Percentiles rank a stretch among this genome's conserved stretches.
Evolutionary conservation across 2,888 invertebrate genomes (phyloP).

Genomic region (Mesorhabditis belari): DNA sequence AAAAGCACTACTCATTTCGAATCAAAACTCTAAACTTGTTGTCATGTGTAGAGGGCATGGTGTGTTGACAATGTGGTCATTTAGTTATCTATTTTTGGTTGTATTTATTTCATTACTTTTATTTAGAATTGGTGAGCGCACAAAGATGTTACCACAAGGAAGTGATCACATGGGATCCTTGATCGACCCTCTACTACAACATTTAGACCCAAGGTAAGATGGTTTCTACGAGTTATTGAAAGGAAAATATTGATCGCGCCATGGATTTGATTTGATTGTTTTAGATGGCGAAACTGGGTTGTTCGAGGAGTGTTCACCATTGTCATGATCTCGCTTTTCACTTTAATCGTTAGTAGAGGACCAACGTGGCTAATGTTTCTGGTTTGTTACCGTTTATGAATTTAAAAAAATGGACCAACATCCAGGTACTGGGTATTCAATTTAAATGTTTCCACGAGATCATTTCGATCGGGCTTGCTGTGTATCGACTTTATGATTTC

Average conservation of each 20-base stretch:
- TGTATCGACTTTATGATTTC: slow-evolving; percentile 92
- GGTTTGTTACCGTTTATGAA: slow-evolving; percentile 64
- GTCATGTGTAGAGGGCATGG: too few relatives aligned
- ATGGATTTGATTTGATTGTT: slow-evolving; percentile 17
- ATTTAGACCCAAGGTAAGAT: slow-evolving; percentile 64
- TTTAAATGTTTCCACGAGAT: slow-evolving; percentile 99
- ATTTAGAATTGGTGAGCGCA: slow-evolving; percentile 62
- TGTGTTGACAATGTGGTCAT: too few relatives aligned
- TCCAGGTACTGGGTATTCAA: slow-evolving; percentile 87
- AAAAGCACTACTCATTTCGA: too few relatives aligned
- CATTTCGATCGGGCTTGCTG: slow-evolving; percentile 96
- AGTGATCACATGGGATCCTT: slow-evolving; percentile 58
- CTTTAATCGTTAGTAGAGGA: slow-evolving; percentile 86
- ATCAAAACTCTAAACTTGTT: too few relatives aligned
- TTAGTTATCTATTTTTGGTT: too few relatives aligned
- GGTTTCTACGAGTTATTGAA: background rate
- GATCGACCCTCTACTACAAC: slow-evolving; percentile 63
- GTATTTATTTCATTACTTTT: too few relatives aligned
- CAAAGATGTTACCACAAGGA: slow-evolving; percentile 76
- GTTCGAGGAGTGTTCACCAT: slow-evolving; percentile 92
- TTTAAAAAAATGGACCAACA: slow-evolving; percentile 27
- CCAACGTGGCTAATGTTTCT: slow-evolving; percentile 91
- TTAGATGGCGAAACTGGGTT: slow-evolving; percentile 95
- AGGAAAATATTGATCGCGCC: background rate
- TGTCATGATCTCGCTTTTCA: slow-evolving; percentile 90